Evolutionary conservation across 2,888 invertebrate genomes (phyloP), one percentile per base, ranked within the genome.

Genomic region (Spisula subtruncata): DNA sequence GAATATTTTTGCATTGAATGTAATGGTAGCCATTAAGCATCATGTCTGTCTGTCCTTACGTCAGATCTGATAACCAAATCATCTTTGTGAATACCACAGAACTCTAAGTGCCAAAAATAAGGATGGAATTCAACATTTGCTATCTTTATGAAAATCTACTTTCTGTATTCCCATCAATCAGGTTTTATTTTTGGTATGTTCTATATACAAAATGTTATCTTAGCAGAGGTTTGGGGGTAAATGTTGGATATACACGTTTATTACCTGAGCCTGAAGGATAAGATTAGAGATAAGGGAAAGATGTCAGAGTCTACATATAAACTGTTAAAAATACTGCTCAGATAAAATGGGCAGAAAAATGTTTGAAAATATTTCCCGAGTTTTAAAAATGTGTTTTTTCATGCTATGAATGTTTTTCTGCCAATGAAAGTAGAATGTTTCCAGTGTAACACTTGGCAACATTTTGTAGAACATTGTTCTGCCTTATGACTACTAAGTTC

Each of bases 401-500:
- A 75, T 18, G 35, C 75, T 75, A 32, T 75, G 75, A 35, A 35
- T 75, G 75, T 75, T 75, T 75, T 75, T 32, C 32, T 75, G 75
- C 75, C 75, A 75, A 75, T 75, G 35, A 32, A 32, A 75, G 75
- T 75, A 75, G 75, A 75, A 75, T 75, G 75, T 35, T 35, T 35
- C 75, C 32, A 75, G 75, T 75, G 75, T 75, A 75, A 75, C 75
- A 35, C 75, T 75, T 35, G 75, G 75, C 75, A 35, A 14, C 32
- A 75, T 75, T 29, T 75, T 75, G 29, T 75, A 75, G 75, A 75
- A 75, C 75, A 18, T 16, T 75, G 81, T 81, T 48, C 81, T 81
- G 81, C 81, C 81, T 48, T 46, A 81, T 81, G 81, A 46, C 46
- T 46, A 25, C 48, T 29, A 81, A 25, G 18, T 25, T 81, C 48